Evolutionary conservation across 2,797 vertebrate genomes (phyloP), one percentile per base, ranked within the genome.

Genomic region (Mormyrops boulengeri): DNA sequence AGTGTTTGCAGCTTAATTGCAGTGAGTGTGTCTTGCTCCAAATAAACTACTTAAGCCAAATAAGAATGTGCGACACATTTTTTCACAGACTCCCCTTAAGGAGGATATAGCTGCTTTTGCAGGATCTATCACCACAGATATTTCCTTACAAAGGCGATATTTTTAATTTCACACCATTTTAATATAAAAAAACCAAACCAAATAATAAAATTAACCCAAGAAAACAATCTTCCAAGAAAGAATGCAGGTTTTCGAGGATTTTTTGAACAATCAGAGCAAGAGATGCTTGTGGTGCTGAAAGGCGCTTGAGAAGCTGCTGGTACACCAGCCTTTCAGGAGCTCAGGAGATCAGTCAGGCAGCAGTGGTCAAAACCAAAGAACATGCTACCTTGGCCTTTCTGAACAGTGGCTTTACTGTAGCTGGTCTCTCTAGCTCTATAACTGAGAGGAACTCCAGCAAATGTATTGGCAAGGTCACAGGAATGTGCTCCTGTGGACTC

Each of bases 161-260:
- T 80, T 80, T 80, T 44, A 80, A 80, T 41, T 80, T 80, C 73
- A 80, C 73, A 80, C 73, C 73, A 80, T 80, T 80, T 80, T 80
- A 80, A 80, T 41, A 80, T 80, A 80, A 41, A 77, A 19, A 60
- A 12, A 34, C 26, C 38, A 19, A 80, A 41, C 73, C 38, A 80
- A 80, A 80, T 80, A 44, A 80, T 80, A 80, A 80, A 80, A 80
- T n/a, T n/a, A 80, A 41, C 73, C 34, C 4, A 80, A 80, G 73
- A 80, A 41, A 44, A 80, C 8, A 9, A 80, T 80, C 34, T 80
- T 80, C 73, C 73, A 80, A 44, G 73, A 44, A 80, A 80, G 73
- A 41, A 80, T 44, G 34, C 38, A n/a, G 73, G 38, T 80, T 80
- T 80, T 80, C 73, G 38, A 80, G 73, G 73, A 19, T 80, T 80